Conservation (phyloP, 2,113 vertebrate species). For the Cyanoderma ruficeps region DNA sequence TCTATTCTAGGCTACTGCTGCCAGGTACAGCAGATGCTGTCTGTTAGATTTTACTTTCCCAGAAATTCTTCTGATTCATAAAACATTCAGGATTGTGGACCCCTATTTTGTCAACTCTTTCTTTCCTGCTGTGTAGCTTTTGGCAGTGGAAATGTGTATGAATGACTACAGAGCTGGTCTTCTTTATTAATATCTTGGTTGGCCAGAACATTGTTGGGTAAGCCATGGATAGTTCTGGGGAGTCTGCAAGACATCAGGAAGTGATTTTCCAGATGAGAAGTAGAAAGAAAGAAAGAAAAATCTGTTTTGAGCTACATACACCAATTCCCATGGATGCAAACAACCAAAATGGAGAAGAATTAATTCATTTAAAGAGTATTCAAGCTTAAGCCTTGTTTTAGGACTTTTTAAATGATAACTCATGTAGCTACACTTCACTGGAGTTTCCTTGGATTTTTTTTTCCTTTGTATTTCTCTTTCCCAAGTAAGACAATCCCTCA, state of each 20-base stretch:
- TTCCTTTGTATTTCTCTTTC: not conserved
- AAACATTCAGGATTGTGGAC: not conserved
- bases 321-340: not conserved
- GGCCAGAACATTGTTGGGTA: not conserved
- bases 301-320: not conserved
- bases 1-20: not conserved
- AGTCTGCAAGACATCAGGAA: not conserved
- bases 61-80: constrained; percentile 5
- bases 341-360: not conserved
- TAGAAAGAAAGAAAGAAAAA: not conserved
- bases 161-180: not conserved
- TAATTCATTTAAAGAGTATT: not conserved
- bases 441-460: not conserved
- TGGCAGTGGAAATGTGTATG: not conserved
- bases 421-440: not conserved
- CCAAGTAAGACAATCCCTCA: not conserved
- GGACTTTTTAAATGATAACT: not conserved
- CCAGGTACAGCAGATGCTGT: constrained; percentile 27
- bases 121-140: not conserved
- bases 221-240: not conserved
- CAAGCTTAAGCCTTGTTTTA: not conserved
- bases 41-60: constrained; percentile 1
- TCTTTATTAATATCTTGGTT: not conserved
- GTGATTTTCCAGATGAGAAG: constrained; percentile 28
- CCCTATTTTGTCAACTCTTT: not conserved